These are phyloP conservation scores for Cairina moschata DNA, from an alignment of 2,113 vertebrate species.

Conservation along the genomic window DNA sequence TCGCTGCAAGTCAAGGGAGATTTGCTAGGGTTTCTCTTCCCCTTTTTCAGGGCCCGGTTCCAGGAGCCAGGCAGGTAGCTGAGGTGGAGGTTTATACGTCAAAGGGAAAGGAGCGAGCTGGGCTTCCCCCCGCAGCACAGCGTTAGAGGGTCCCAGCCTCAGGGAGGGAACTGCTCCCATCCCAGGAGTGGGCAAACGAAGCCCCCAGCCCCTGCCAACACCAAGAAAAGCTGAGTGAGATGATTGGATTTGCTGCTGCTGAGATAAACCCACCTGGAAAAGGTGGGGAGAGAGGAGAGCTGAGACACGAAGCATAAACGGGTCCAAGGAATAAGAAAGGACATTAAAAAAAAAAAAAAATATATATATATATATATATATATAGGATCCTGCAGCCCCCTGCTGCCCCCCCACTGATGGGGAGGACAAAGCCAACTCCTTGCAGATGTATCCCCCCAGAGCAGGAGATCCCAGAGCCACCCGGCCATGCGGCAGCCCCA, in stretches of 20 bases:
- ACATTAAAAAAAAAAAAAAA: too few relatives aligned
- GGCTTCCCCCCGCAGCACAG: background rate
- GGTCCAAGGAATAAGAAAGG: background rate
- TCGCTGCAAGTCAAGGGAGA: fast-evolving
- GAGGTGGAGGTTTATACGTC: background rate
- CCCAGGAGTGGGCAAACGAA: fast-evolving
- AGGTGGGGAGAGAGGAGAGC: background rate
- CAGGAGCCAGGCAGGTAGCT: background rate
- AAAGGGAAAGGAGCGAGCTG: background rate
- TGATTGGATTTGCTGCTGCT: fast-evolving
- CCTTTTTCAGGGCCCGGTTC: background rate
- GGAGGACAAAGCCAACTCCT: background rate
- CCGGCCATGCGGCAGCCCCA: fast-evolving
- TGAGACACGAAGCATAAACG: fast-evolving
- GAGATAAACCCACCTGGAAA: background rate
- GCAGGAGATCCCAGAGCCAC: background rate
- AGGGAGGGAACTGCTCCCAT: background rate
- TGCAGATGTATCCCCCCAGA: background rate
- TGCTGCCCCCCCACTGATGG: fast-evolving
- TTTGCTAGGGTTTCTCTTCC: background rate
- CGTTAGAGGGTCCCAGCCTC: background rate
- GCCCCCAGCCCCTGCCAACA: background rate
- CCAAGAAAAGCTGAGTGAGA: background rate
- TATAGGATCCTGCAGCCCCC: fast-evolving
- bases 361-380: too few relatives aligned